Percentiles rank a stretch among this genome's conserved stretches.
These are phyloP conservation scores for Oscarella lobularis DNA, from an alignment of 37 sponge, comb jelly and placozoan species.

Conservation along the genomic window DNA sequence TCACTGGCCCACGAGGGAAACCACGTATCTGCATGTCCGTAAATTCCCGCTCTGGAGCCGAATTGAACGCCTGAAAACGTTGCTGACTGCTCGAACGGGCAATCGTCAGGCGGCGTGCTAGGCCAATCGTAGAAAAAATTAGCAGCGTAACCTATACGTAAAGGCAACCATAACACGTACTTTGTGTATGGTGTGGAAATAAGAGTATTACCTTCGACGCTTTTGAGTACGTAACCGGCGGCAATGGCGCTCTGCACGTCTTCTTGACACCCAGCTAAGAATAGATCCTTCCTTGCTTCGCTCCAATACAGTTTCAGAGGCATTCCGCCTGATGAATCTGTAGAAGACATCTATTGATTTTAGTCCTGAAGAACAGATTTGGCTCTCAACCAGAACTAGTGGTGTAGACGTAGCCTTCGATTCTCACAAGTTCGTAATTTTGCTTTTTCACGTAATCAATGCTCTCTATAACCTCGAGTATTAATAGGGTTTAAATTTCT, in stretches of 20 bases:
- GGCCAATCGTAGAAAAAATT: neutral
- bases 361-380: too few relatives aligned
- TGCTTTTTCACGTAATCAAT: too few relatives aligned
- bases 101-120: neutral
- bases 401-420: too few relatives aligned
- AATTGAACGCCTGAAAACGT: neutral
- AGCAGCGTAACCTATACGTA: too few relatives aligned
- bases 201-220: neutral
- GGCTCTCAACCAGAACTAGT: too few relatives aligned
- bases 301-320: neutral
- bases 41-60: neutral
- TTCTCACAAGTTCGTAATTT: too few relatives aligned
- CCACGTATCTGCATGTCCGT: neutral
- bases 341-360: too few relatives aligned
- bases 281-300: neutral
- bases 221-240: neutral
- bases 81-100: neutral
- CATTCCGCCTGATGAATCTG: neutral
- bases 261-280: neutral
- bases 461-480: too few relatives aligned
- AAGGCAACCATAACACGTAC: too few relatives aligned
- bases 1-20: neutral
- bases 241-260: neutral
- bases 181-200: too few relatives aligned
- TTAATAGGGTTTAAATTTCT: too few relatives aligned